Conservation (phyloP, 1,140 invertebrate genomes). For the Reticulitermes speratus region DNA sequence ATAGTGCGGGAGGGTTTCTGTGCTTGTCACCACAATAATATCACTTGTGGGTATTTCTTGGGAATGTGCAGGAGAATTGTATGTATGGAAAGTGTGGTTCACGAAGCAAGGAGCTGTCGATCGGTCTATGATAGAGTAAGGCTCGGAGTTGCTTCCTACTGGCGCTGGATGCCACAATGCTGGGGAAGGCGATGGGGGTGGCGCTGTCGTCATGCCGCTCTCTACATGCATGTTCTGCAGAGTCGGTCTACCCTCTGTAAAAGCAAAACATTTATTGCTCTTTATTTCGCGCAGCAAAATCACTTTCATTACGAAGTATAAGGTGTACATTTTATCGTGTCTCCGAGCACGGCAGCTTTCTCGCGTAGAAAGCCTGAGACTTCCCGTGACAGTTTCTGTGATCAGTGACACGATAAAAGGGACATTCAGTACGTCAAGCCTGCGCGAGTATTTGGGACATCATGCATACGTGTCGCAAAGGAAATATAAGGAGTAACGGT, state of each 20-base stretch:
- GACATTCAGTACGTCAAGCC: no score
- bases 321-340: no score
- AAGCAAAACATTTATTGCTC: neutral
- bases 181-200: neutral
- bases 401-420: no score
- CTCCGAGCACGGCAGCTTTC: no score
- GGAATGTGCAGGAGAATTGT: neutral
- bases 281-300: no score
- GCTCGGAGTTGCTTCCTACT: neutral
- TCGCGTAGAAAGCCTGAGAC: no score
- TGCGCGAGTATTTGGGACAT: no score
- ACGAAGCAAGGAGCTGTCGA: neutral
- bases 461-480: no score
- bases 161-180: neutral
- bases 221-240: constrained; percentile 26
- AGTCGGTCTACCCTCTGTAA: no score
- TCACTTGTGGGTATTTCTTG: neutral
- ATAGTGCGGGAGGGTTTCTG: neutral
- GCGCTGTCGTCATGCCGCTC: neutral
- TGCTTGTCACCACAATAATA: neutral
- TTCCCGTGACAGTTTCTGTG: no score
- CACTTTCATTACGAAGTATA: no score
- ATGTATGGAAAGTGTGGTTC: neutral
- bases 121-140: neutral
- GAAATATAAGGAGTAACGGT: no score